A percentile compares a stretch with the other conserved stretches of the same genome.
phyloP scores from a whole-genome alignment of 2,113 vertebrate genomes.

The Heterotis niloticus region DNA sequence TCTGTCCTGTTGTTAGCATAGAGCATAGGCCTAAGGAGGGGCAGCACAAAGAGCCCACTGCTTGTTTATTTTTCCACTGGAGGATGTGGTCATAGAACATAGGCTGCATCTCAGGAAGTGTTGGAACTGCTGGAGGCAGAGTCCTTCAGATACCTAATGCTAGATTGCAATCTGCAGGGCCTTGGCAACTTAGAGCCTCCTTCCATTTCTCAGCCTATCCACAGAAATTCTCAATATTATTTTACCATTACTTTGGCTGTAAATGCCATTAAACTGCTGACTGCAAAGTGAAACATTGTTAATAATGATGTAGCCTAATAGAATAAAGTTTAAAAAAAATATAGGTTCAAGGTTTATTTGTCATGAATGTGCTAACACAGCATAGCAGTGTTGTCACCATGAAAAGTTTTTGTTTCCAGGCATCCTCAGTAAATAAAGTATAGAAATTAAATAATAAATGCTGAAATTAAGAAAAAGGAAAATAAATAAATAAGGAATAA shows the following conservation, averaged over 20 bases:
- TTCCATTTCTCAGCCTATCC: background rate
- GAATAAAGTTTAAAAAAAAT: too few relatives aligned
- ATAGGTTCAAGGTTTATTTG: background rate
- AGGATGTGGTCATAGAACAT: background rate
- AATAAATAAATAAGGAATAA: too few relatives aligned
- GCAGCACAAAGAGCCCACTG: background rate
- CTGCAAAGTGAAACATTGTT: too few relatives aligned
- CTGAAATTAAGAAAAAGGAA: too few relatives aligned
- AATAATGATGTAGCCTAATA: too few relatives aligned
- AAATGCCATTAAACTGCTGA: too few relatives aligned
- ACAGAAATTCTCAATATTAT: background rate
- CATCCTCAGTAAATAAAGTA: too few relatives aligned
- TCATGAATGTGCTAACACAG: too few relatives aligned
- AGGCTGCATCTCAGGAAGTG: background rate
- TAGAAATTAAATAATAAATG: too few relatives aligned
- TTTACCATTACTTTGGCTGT: background rate
- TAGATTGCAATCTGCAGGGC: fast-evolving
- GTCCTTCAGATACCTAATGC: background rate
- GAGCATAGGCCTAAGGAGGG: background rate
- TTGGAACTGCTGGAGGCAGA: background rate
- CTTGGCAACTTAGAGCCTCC: background rate
- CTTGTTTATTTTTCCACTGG: conserved; percentile 5
- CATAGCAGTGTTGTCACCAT: too few relatives aligned
- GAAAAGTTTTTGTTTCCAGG: too few relatives aligned
- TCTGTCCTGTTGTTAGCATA: background rate